Conservation (phyloP, 2,888 invertebrate genomes). For the Hermaeophaga mercurialis region DNA sequence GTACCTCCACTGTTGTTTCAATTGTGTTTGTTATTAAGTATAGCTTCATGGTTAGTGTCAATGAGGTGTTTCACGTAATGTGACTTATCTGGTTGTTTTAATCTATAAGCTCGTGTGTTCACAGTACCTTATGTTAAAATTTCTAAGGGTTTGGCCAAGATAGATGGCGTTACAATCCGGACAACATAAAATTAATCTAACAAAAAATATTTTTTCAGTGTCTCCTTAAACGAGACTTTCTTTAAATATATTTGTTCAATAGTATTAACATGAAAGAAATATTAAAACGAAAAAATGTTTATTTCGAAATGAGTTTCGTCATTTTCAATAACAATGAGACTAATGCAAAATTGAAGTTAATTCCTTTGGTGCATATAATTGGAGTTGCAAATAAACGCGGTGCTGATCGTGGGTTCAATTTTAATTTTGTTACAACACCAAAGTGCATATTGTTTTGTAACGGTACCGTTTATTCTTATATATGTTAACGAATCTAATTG, state of each 20-base stretch:
- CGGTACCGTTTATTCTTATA: constrained; percentile 6
- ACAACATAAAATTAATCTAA: too few relatives aligned
- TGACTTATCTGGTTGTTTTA: too few relatives aligned
- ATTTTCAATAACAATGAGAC: constrained; percentile 16
- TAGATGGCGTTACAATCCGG: too few relatives aligned
- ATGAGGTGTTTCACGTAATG: too few relatives aligned
- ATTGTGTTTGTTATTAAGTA: too few relatives aligned
- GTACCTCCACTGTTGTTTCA: too few relatives aligned
- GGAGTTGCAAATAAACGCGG: constrained; percentile 14
- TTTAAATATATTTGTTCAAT: not conserved
- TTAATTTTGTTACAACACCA: constrained; percentile 20
- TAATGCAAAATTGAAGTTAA: constrained; percentile 15
- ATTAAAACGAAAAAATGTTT: not conserved
- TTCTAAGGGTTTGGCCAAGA: too few relatives aligned
- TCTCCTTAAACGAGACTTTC: too few relatives aligned
- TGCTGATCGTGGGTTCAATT: constrained; percentile 12
- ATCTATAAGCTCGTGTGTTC: too few relatives aligned
- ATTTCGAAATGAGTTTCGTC: constrained; percentile 8
- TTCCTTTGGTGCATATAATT: constrained; percentile 18
- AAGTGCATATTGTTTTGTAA: constrained; percentile 18
- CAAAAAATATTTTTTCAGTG: too few relatives aligned
- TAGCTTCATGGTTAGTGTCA: too few relatives aligned
- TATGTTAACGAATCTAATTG: constrained; percentile 14
- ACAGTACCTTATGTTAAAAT: too few relatives aligned
- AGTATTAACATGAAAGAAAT: not conserved